A percentile compares a stretch with the other conserved stretches of the same genome.
phyloP scores from a whole-genome alignment of 2,888 invertebrate genomes.

The Rugalucina vietnamica region DNA sequence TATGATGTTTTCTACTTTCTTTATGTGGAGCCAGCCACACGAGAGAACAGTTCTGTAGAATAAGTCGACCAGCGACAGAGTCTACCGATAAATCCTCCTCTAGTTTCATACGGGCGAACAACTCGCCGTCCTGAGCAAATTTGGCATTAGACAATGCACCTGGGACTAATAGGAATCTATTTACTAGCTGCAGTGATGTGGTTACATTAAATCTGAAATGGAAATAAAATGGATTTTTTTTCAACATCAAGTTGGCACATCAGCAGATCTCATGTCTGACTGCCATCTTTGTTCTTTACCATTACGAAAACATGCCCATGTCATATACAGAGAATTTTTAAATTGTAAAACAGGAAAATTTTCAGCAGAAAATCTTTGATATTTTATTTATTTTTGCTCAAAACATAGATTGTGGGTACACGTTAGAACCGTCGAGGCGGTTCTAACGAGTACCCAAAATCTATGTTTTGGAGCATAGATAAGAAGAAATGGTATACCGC shows the following conservation, averaged over 20 bases:
- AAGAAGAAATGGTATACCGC: too few species aligned
- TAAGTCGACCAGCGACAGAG: slow-evolving; percentile 91
- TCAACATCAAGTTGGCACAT: neutral
- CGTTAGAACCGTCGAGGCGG: too few species aligned
- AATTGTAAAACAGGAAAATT: too few species aligned
- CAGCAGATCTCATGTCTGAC: too few species aligned
- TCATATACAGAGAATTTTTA: too few species aligned
- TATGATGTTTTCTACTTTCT: slow-evolving; percentile 42
- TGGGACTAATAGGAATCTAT: slow-evolving; percentile 88
- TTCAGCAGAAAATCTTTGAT: too few species aligned
- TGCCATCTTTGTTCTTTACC: too few species aligned
- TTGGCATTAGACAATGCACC: slow-evolving; percentile 88
- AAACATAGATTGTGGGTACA: too few species aligned
- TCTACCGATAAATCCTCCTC: slow-evolving; percentile 92
- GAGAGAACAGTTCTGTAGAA: slow-evolving; percentile 90
- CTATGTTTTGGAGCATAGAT: too few species aligned
- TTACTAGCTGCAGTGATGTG: slow-evolving; percentile 87
- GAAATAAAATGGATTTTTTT: neutral
- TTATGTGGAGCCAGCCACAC: slow-evolving; percentile 86
- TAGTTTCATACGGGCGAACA: slow-evolving; percentile 90
- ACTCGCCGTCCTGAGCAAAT: slow-evolving; percentile 90
- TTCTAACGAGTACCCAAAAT: too few species aligned
- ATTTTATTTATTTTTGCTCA: too few species aligned
- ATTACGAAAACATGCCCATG: too few species aligned
- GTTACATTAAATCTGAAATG: slow-evolving; percentile 87